Conservation (phyloP, 2,888 invertebrate genomes). For the Troides oblongomaculatus region DNA sequence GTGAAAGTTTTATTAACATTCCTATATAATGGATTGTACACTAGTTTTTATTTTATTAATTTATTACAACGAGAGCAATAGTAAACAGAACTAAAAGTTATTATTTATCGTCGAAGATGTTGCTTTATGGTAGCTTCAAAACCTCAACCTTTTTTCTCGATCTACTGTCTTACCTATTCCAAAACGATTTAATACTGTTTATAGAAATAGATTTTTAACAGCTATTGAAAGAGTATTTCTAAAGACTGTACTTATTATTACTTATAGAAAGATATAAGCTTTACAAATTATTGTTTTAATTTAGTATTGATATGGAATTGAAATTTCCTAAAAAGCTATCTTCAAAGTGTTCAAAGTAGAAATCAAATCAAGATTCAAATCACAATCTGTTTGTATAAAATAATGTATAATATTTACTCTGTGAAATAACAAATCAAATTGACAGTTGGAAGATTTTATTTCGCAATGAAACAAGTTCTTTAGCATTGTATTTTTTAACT, state of each 20-base stretch:
- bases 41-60: not conserved
- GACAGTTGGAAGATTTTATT: not conserved
- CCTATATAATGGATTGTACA: not conserved
- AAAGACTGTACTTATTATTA: no score
- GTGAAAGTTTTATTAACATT: slow-evolving; percentile 2
- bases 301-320: not conserved
- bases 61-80: not conserved
- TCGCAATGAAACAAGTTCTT: not conserved
- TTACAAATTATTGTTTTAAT: not conserved
- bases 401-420: slow-evolving; percentile 1
- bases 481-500: not conserved
- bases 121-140: not conserved
- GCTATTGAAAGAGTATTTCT: no score
- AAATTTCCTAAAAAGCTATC: not conserved
- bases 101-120: not conserved
- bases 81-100: not conserved
- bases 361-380: slow-evolving; percentile 9
- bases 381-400: slow-evolving; percentile 6
- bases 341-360: not conserved
- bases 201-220: no score
- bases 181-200: no score
- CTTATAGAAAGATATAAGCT: not conserved
- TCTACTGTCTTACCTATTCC: no score
- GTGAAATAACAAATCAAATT: not conserved
- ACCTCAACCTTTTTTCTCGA: no score